Evolutionary conservation across 2,113 vertebrate species (phyloP).

Genomic region (Gymnarchus niloticus): DNA sequence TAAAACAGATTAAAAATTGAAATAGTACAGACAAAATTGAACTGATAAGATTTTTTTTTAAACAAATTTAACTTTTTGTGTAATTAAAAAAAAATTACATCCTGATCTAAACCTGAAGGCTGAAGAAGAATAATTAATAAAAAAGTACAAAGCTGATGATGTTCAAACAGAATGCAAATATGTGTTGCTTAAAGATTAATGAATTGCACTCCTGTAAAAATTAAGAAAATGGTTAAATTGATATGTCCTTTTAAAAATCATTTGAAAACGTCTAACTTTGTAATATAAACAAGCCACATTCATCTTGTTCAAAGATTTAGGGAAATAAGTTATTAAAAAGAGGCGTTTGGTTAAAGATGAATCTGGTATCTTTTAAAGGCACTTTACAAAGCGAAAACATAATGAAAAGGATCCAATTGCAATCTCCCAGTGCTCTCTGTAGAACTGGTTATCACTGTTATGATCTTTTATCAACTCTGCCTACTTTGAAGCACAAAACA

Average conservation of each 20-base stretch:
- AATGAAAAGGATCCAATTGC: constrained; percentile 10
- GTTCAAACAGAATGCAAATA: constrained; percentile 8
- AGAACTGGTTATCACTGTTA: neutral
- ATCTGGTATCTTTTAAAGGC: constrained; percentile 4
- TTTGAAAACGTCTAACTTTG: constrained; percentile 10
- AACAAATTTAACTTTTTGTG: neutral
- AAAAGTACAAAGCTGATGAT: neutral
- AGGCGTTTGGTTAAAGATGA: neutral
- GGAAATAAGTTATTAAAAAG: neutral
- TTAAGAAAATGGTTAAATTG: neutral
- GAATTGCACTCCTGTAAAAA: neutral
- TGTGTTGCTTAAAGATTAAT: neutral
- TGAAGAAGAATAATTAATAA: neutral
- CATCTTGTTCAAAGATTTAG: constrained; percentile 3
- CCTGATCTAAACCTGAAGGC: neutral
- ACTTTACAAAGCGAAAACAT: constrained; percentile 1
- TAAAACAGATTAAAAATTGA: neutral
- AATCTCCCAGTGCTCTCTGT: neutral
- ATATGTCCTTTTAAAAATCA: neutral
- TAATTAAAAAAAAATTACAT: neutral
- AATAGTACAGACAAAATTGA: neutral
- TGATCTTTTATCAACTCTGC: neutral
- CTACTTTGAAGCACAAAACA: constrained; percentile 1
- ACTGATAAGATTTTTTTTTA: neutral
- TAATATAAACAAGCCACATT: neutral